Evolutionary conservation across 2,797 vertebrate species (phyloP).

Genomic region (Carcharodon carcharias): DNA sequence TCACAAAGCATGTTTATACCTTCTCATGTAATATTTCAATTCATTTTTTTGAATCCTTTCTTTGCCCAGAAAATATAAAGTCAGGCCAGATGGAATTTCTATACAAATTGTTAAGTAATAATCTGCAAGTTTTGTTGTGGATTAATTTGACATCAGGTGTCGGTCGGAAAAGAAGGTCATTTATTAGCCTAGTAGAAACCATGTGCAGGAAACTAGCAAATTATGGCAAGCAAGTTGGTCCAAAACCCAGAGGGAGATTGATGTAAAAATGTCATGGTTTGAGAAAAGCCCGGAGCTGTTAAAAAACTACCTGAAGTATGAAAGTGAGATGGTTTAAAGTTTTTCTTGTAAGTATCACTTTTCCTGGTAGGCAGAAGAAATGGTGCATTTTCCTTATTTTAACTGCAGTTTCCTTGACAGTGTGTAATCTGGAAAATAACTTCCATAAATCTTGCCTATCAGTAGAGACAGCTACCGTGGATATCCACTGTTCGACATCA

Average conservation of each 20-base stretch:
- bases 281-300: slow-evolving; percentile 50
- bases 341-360: slow-evolving; percentile 37
- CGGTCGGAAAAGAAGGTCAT: slow-evolving; percentile 52
- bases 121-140: slow-evolving; percentile 50
- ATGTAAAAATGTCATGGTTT: slow-evolving; percentile 49
- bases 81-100: slow-evolving; percentile 17
- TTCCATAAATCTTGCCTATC: slow-evolving; percentile 55
- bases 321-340: background rate
- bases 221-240: slow-evolving; percentile 48
- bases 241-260: slow-evolving; percentile 49
- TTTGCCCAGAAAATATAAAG: background rate
- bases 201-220: slow-evolving; percentile 46
- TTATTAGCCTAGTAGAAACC: slow-evolving; percentile 48
- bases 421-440: slow-evolving; percentile 56
- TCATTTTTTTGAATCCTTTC: background rate
- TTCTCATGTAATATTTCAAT: background rate
- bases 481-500: slow-evolving; percentile 61
- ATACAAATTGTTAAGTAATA: background rate
- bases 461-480: slow-evolving; percentile 54
- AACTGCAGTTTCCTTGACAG: slow-evolving; percentile 48
- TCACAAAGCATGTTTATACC: background rate
- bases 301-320: slow-evolving; percentile 41
- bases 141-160: slow-evolving; percentile 58
- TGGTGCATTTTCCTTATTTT: slow-evolving; percentile 39
- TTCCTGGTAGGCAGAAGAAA: slow-evolving; percentile 40